These are phyloP conservation scores for Neoarius graeffei DNA, from an alignment of 2,113 vertebrate genomes.

Conservation along the genomic window DNA sequence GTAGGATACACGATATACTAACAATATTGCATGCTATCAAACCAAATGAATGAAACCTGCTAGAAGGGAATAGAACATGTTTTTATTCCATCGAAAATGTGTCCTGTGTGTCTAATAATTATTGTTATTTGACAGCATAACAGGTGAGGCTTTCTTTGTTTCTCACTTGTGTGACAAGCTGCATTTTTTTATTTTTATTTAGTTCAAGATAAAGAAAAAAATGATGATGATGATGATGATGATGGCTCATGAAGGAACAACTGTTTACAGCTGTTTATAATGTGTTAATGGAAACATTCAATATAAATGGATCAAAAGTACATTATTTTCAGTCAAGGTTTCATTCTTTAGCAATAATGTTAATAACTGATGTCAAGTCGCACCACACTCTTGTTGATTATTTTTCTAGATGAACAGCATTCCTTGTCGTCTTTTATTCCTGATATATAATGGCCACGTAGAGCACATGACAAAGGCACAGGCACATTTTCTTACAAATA, in stretches of 20 bases:
- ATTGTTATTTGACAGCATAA: background rate
- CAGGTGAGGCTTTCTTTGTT: background rate
- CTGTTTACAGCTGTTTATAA: background rate
- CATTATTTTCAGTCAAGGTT: background rate
- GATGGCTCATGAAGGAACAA: background rate
- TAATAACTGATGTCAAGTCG: background rate
- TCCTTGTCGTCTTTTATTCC: background rate
- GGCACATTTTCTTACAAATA: conserved; percentile 33
- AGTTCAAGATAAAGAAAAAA: no score
- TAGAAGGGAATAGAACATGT: no score
- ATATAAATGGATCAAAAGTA: background rate
- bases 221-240: no score
- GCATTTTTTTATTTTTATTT: no score
- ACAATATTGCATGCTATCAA: no score
- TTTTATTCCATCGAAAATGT: no score
- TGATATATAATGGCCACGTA: conserved; percentile 5
- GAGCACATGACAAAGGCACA: background rate
- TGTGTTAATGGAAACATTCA: background rate
- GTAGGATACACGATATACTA: no score
- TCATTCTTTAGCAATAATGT: background rate
- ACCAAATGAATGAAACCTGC: no score
- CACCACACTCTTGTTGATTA: background rate
- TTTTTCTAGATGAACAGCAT: background rate
- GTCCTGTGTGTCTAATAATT: no score
- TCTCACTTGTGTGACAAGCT: background rate